These are phyloP conservation scores for Isoperla grammatica DNA, from an alignment of 2,888 invertebrate species.

Conservation along the genomic window DNA sequence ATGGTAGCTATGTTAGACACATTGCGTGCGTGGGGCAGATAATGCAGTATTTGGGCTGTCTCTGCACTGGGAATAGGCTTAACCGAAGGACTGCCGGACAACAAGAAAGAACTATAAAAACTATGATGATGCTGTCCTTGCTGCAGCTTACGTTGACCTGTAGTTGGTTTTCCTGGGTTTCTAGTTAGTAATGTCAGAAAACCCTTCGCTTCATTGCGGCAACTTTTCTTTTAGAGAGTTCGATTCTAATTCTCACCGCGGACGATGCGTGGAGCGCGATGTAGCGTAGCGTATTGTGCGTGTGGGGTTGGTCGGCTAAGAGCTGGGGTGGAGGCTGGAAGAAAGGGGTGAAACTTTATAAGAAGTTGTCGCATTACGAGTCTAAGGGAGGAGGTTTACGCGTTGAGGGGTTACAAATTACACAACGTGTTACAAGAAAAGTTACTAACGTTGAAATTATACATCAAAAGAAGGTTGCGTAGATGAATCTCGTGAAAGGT, in stretches of 20 bases:
- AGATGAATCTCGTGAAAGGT: background rate
- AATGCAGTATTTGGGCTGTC: too few species aligned
- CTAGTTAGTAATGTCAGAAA: too few species aligned
- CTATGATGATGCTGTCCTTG: too few species aligned
- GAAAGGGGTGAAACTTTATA: background rate
- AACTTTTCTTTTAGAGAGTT: background rate
- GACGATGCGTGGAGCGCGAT: background rate
- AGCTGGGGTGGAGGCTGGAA: background rate
- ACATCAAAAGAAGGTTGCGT: background rate
- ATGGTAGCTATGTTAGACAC: too few species aligned
- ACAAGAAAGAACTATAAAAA: too few species aligned
- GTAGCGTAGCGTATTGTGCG: slow-evolving; percentile 1
- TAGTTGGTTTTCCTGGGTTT: too few species aligned
- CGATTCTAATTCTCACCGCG: background rate
- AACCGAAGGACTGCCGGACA: too few species aligned
- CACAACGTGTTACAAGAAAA: slow-evolving; percentile 2
- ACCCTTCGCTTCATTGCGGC: too few species aligned
- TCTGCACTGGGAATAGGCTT: too few species aligned
- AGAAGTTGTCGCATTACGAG: slow-evolving; percentile 2
- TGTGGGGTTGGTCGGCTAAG: background rate
- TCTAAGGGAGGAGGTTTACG: background rate
- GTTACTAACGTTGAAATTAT: background rate
- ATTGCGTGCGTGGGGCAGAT: too few species aligned
- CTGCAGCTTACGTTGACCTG: too few species aligned
- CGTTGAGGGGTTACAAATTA: background rate